Conservation (phyloP, 2,888 invertebrate species). For the Ornithoptera alexandrae region DNA sequence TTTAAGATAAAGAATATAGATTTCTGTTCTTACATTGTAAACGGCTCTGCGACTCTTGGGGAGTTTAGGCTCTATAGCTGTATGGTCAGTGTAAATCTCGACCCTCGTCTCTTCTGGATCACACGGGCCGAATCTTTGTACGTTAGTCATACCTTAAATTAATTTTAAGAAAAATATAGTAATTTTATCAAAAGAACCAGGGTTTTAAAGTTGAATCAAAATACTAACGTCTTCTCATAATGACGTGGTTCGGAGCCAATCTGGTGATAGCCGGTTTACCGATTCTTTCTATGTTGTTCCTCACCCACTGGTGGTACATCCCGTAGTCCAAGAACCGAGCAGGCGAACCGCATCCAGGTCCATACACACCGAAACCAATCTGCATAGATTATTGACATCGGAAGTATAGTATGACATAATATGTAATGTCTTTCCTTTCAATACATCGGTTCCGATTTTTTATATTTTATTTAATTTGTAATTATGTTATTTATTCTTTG, state of each 20-base stretch:
- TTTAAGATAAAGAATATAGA: not conserved
- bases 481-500: no score
- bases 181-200: not conserved
- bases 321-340: constrained; percentile 57
- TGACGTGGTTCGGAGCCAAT: constrained; percentile 42
- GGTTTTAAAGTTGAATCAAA: not conserved
- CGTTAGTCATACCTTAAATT: constrained; percentile 37
- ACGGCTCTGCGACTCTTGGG: constrained; percentile 31
- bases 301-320: constrained; percentile 48
- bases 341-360: constrained; percentile 54
- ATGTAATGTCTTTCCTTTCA: no score
- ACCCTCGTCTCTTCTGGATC: constrained; percentile 43
- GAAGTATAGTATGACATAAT: no score
- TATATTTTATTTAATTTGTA: no score
- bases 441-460: no score
- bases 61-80: constrained; percentile 12
- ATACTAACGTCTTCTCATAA: constrained; percentile 49
- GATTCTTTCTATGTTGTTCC: constrained; percentile 39
- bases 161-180: not conserved
- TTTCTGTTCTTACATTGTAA: constrained; percentile 40
- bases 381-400: constrained; percentile 28
- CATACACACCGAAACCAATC: constrained; percentile 56
- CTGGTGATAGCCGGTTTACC: constrained; percentile 50
- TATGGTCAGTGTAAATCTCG: constrained; percentile 44
- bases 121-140: constrained; percentile 52